Evolutionary conservation across 1,140 invertebrate species (phyloP).

Genomic region (Centruroides sculpturatus): DNA sequence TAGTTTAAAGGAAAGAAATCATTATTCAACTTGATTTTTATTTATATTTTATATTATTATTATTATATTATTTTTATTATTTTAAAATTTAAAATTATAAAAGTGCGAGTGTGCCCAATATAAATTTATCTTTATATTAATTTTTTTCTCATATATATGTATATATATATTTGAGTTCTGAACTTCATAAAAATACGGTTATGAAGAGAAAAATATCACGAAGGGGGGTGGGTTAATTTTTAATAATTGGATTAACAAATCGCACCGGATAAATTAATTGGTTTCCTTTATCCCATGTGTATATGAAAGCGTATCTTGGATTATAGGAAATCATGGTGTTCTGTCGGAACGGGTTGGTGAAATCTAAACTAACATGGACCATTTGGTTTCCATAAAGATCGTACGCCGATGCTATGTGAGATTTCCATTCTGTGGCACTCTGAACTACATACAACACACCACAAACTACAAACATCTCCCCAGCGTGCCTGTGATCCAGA

Average conservation of each 20-base stretch:
- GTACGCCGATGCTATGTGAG: constrained; percentile 70
- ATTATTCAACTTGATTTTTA: too few relatives aligned
- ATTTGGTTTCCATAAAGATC: constrained; percentile 62
- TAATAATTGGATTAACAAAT: constrained; percentile 22
- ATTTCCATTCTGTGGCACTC: constrained; percentile 59
- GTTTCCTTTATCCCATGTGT: constrained; percentile 90
- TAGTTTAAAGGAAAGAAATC: too few relatives aligned
- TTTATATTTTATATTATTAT: too few relatives aligned
- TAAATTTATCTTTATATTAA: too few relatives aligned
- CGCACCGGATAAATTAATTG: constrained; percentile 80
- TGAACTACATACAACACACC: constrained; percentile 85
- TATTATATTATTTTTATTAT: too few relatives aligned
- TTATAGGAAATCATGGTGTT: constrained; percentile 88
- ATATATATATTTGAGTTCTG: too few relatives aligned
- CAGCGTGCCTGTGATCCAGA: constrained; percentile 61
- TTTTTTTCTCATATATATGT: too few relatives aligned
- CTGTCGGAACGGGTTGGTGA: constrained; percentile 79
- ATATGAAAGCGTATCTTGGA: constrained; percentile 66
- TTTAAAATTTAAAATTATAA: too few relatives aligned
- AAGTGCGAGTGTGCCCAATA: too few relatives aligned
- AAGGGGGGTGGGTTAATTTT: too few relatives aligned
- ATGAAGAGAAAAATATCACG: too few relatives aligned
- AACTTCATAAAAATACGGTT: too few relatives aligned
- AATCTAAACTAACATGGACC: constrained; percentile 36
- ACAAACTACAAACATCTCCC: constrained; percentile 90